Conservation (phyloP, 2,113 vertebrate genomes). For the Thermophis baileyi region DNA sequence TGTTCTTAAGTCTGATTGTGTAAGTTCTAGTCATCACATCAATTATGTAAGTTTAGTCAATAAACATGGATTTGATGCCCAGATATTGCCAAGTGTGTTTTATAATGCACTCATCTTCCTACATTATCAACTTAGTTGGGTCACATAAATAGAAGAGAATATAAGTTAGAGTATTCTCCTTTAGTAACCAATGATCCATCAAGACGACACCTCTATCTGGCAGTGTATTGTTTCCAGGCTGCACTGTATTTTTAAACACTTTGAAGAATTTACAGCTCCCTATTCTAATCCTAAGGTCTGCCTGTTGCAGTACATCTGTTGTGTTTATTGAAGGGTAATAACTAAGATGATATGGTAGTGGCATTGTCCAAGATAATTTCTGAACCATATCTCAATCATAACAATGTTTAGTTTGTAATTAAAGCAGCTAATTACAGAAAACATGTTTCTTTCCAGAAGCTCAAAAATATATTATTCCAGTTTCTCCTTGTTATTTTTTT, state of each 20-base stretch:
- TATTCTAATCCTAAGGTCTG: background rate
- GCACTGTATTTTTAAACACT: background rate
- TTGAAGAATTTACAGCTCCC: background rate
- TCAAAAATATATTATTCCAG: background rate
- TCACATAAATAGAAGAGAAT: constrained; percentile 10
- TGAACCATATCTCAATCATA: background rate
- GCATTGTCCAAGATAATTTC: background rate
- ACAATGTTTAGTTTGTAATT: background rate
- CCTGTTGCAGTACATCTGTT: background rate
- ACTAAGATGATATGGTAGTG: background rate
- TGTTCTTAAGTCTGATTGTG: constrained; percentile 9
- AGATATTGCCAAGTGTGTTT: constrained; percentile 31
- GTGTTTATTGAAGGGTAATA: background rate
- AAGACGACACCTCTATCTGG: background rate
- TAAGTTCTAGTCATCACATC: background rate
- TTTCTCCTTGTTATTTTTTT: background rate
- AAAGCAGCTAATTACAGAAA: background rate
- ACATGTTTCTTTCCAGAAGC: background rate
- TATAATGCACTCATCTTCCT: constrained; percentile 14
- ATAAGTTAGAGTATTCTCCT: constrained; percentile 21
- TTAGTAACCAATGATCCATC: background rate
- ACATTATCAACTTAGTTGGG: background rate
- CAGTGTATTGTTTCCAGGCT: background rate
- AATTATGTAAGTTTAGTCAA: constrained; percentile 30
- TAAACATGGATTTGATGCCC: constrained; percentile 33